Conservation (phyloP, 2,797 vertebrate genomes). For the Diplodus sargus region DNA sequence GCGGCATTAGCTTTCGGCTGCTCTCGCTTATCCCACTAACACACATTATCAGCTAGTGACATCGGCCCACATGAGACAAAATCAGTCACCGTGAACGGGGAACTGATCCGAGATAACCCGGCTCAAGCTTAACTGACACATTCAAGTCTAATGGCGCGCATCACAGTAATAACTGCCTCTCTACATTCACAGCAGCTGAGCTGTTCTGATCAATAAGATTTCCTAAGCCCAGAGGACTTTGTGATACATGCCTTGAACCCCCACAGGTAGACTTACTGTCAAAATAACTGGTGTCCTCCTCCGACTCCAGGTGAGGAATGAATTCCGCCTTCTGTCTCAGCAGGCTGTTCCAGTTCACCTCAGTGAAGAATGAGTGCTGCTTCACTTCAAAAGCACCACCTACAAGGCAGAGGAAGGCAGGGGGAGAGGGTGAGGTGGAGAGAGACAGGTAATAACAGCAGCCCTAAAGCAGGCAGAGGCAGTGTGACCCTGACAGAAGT, state of each 20-base stretch:
- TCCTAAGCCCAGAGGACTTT: neutral
- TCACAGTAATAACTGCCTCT: neutral
- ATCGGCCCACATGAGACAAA: neutral
- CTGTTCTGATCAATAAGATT: constrained; percentile 27
- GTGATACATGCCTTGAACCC: neutral
- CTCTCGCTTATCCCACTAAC: neutral
- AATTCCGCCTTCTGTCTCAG: constrained; percentile 95
- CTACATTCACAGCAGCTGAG: constrained; percentile 2
- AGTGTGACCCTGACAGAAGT: constrained; percentile 21
- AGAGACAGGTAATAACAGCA: constrained; percentile 20
- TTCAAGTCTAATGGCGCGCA: constrained; percentile 1
- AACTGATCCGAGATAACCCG: neutral
- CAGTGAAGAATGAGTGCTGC: constrained; percentile 92
- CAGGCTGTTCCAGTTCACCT: constrained; percentile 92
- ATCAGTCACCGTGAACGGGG: neutral
- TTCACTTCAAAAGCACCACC: constrained; percentile 92
- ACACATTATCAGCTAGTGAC: neutral
- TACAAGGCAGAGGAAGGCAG: constrained; percentile 35
- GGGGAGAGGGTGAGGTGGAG: neutral
- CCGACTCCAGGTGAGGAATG: constrained; percentile 92
- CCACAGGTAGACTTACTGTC: constrained; percentile 86
- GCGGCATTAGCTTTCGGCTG: neutral
- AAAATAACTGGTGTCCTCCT: constrained; percentile 96
- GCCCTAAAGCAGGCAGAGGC: constrained; percentile 11
- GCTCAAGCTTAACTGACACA: neutral